Evolutionary conservation across 2,113 vertebrate species (phyloP).

Genomic region (Hydrochoerus hydrochaeris): DNA sequence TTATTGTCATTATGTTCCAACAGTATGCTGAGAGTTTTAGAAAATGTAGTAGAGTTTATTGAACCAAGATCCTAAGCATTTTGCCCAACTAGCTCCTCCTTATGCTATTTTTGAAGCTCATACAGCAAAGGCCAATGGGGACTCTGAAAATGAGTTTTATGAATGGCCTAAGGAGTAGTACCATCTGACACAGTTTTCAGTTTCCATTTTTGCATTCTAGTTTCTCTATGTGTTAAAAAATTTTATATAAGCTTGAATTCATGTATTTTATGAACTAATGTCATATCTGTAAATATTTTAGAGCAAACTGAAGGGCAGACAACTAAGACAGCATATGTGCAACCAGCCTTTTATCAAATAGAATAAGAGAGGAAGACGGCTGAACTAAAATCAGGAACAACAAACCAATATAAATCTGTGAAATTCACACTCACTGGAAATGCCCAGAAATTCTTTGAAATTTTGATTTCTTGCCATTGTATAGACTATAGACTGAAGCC

Average conservation of each 20-base stretch:
- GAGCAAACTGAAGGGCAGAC: background rate
- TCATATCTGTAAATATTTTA: background rate
- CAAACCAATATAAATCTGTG: background rate
- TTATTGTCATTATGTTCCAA: background rate
- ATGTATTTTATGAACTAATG: background rate
- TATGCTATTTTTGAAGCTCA: background rate
- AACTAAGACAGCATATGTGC: background rate
- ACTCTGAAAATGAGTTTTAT: background rate
- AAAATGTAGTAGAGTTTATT: background rate
- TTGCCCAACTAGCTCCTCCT: background rate
- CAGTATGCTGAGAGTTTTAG: background rate
- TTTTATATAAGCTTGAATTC: background rate
- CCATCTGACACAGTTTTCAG: background rate
- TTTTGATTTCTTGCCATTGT: background rate
- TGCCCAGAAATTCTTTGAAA: background rate
- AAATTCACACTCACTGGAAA: background rate
- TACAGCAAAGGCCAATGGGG: background rate
- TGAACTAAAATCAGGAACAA: background rate
- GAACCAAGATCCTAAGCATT: background rate
- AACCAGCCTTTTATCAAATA: background rate
- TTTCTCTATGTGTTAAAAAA: background rate
- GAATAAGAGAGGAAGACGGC: background rate
- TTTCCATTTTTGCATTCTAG: background rate
- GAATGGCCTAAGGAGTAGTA: background rate
- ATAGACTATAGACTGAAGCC: background rate